A percentile compares a stretch with the other conserved stretches of the same genome.
Evolutionary conservation across 2,113 vertebrate species (phyloP).

Genomic region (Podarcis raffonei): DNA sequence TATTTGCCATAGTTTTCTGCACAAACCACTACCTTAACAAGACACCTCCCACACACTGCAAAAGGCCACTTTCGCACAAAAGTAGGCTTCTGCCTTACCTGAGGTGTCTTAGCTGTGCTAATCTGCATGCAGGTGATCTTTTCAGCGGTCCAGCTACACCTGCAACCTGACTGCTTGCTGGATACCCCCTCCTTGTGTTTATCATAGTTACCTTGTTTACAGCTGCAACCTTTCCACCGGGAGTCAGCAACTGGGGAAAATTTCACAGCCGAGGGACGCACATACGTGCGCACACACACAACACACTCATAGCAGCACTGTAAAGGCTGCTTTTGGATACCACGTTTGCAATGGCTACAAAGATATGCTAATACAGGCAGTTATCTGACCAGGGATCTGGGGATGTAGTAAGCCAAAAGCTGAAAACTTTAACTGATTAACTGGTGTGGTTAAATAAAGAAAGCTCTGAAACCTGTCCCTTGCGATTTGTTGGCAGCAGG

Average conservation of each 20-base stretch:
- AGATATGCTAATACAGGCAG: background rate
- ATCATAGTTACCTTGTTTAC: conserved; percentile 25
- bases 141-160: background rate
- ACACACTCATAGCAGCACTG: background rate
- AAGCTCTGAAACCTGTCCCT: background rate
- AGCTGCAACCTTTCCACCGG: background rate
- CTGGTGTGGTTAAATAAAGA: background rate
- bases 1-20: background rate
- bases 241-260: conserved; percentile 13
- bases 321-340: background rate
- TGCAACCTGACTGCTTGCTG: background rate
- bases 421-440: background rate
- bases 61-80: background rate
- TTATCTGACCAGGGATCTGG: background rate
- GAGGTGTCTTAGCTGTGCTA: background rate
- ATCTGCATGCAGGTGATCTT: background rate
- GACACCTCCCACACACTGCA: background rate
- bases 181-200: background rate
- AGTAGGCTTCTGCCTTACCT: background rate
- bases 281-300: background rate
- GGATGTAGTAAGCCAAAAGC: background rate
- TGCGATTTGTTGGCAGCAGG: background rate
- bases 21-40: background rate
- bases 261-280: background rate
- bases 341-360: background rate